Percentiles rank a stretch among this genome's conserved stretches.
These are phyloP conservation scores for Epinotia ramella DNA, from an alignment of 2,888 invertebrate genomes.

Conservation along the genomic window DNA sequence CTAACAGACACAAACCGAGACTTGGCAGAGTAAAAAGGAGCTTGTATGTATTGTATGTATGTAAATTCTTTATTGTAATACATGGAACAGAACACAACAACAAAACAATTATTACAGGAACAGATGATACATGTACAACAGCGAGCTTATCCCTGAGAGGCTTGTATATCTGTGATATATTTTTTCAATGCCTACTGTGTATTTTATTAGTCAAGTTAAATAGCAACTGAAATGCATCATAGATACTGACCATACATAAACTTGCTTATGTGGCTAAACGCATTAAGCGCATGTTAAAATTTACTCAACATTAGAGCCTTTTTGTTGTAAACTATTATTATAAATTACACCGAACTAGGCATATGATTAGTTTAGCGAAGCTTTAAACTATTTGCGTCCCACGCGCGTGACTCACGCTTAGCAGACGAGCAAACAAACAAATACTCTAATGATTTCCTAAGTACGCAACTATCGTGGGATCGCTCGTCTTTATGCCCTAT, in stretches of 20 bases:
- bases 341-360: slow-evolving; percentile 20
- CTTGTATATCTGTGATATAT: background rate
- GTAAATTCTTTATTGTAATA: no score
- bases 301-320: background rate
- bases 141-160: no score
- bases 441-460: slow-evolving; percentile 54
- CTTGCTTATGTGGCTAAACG: slow-evolving; percentile 5
- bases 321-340: slow-evolving; percentile 14
- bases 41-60: no score
- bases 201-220: background rate
- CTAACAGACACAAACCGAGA: background rate
- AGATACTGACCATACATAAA: background rate
- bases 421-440: slow-evolving; percentile 70
- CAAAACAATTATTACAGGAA: no score
- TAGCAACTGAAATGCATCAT: background rate
- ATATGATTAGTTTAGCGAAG: slow-evolving; percentile 21
- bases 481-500: slow-evolving; percentile 22
- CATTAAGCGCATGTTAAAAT: slow-evolving; percentile 12
- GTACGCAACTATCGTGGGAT: slow-evolving; percentile 40
- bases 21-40: background rate
- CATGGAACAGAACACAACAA: no score
- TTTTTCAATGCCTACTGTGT: background rate
- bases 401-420: slow-evolving; percentile 74
- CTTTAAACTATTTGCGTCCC: slow-evolving; percentile 58
- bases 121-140: no score